A percentile compares a stretch with the other conserved stretches of the same genome.
Conservation (phyloP, 2,888 invertebrate genomes). For the Ceramica pisi region DNA sequence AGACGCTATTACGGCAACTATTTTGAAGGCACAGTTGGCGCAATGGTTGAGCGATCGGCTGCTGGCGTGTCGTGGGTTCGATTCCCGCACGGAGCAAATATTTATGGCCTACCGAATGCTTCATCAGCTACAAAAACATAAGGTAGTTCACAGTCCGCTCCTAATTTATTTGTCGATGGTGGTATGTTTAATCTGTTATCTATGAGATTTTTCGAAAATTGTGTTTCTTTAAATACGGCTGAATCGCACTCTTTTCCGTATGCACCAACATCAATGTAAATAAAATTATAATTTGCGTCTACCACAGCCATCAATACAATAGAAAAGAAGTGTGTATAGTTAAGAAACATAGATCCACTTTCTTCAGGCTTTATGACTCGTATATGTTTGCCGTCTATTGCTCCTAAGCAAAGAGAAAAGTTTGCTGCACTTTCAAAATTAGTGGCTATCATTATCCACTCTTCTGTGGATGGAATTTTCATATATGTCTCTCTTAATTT, state of each 20-base stretch:
- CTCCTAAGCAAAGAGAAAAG: slow-evolving; percentile 56
- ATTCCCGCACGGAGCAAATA: no score
- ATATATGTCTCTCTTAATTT: slow-evolving; percentile 32
- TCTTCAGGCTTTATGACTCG: slow-evolving; percentile 54
- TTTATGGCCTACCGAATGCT: no score
- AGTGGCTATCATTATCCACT: slow-evolving; percentile 51
- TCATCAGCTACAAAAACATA: slow-evolving; percentile 65
- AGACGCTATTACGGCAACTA: neutral
- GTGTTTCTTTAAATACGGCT: slow-evolving; percentile 58
- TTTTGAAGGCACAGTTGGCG: no score
- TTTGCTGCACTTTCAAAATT: slow-evolving; percentile 32
- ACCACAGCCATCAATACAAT: slow-evolving; percentile 37
- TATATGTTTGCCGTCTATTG: slow-evolving; percentile 65
- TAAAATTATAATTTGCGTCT: slow-evolving; percentile 62
- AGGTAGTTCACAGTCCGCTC: slow-evolving; percentile 35
- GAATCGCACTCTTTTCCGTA: slow-evolving; percentile 67
- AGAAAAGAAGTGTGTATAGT: slow-evolving; percentile 27
- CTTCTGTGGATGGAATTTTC: slow-evolving; percentile 45
- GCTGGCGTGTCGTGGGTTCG: no score
- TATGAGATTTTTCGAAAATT: slow-evolving; percentile 56
- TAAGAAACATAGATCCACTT: slow-evolving; percentile 40
- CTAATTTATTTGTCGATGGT: slow-evolving; percentile 35
- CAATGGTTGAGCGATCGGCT: no score
- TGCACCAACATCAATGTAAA: slow-evolving; percentile 59
- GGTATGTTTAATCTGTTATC: slow-evolving; percentile 52